Conservation (phyloP, 2,888 invertebrate species). For the Ferdinandea cuprea region DNA sequence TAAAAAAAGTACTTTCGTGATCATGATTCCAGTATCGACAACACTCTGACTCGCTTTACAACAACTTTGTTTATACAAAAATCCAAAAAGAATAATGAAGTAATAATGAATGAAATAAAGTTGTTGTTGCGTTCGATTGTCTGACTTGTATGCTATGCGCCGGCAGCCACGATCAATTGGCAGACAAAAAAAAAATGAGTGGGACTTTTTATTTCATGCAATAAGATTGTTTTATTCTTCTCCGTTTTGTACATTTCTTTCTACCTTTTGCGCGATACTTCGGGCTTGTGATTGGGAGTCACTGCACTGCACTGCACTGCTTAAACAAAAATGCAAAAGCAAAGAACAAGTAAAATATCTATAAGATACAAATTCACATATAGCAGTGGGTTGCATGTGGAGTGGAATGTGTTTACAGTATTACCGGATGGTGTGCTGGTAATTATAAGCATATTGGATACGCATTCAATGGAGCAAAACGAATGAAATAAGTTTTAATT, state of each 20-base stretch:
- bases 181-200: conserved; percentile 25
- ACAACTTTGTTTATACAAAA: conserved; percentile 27
- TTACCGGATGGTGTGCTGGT: conserved; percentile 7
- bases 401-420: conserved; percentile 11
- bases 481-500: neutral
- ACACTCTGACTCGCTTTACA: conserved; percentile 24
- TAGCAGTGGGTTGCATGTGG: conserved; percentile 35
- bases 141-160: neutral
- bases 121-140: conserved; percentile 2
- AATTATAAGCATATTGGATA: conserved; percentile 47
- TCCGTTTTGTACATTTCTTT: conserved; percentile 6
- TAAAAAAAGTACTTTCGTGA: neutral
- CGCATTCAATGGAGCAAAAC: conserved; percentile 52
- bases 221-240: conserved; percentile 9
- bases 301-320: too few species aligned
- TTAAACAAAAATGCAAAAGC: conserved; percentile 51
- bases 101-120: conserved; percentile 59
- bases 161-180: conserved; percentile 37
- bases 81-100: conserved; percentile 20
- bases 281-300: conserved; percentile 36
- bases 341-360: conserved; percentile 32
- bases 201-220: conserved; percentile 41
- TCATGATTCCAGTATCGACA: neutral
- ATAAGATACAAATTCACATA: conserved; percentile 33
- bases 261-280: conserved; percentile 20